Evolutionary conservation across 2,888 invertebrate genomes (phyloP).

Genomic region (Pocota personata): DNA sequence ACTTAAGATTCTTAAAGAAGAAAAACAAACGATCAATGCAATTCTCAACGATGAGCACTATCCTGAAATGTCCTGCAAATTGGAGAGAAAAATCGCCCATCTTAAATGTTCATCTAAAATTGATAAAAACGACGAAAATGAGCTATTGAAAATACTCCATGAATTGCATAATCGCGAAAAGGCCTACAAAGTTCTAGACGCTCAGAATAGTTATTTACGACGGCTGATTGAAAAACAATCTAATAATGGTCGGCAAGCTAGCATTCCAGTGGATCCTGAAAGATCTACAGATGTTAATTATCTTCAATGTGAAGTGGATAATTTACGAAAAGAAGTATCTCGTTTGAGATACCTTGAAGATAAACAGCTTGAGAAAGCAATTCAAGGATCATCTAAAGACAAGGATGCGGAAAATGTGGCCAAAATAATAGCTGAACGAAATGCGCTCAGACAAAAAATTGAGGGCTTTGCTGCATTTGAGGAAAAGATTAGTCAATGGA

Average conservation of each 20-base stretch:
- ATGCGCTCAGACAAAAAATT: conserved; percentile 47
- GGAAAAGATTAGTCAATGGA: conserved; percentile 50
- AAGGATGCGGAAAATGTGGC: conserved; percentile 76
- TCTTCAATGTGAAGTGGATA: conserved; percentile 77
- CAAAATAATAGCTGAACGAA: conserved; percentile 76
- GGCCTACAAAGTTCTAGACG: conserved; percentile 77
- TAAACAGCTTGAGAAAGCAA: conserved; percentile 62
- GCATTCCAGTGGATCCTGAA: conserved; percentile 76
- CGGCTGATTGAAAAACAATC: conserved; percentile 78
- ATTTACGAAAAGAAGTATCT: conserved; percentile 77
- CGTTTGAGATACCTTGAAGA: conserved; percentile 77
- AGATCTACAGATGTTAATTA: conserved; percentile 76
- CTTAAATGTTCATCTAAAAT: conserved; percentile 76
- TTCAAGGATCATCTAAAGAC: conserved; percentile 38
- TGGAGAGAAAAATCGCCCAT: conserved; percentile 77
- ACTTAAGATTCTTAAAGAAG: conserved; percentile 71
- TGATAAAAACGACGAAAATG: conserved; percentile 76
- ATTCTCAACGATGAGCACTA: conserved; percentile 76
- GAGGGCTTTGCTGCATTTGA: conserved; percentile 34
- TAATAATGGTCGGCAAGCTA: conserved; percentile 72
- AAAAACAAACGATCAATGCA: conserved; percentile 76
- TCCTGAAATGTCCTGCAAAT: conserved; percentile 74
- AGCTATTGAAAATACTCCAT: conserved; percentile 75
- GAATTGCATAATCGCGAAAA: conserved; percentile 75
- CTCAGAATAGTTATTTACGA: conserved; percentile 78